Conservation (phyloP, 1,140 invertebrate species). For the Pseudomyrmex pallidus region DNA sequence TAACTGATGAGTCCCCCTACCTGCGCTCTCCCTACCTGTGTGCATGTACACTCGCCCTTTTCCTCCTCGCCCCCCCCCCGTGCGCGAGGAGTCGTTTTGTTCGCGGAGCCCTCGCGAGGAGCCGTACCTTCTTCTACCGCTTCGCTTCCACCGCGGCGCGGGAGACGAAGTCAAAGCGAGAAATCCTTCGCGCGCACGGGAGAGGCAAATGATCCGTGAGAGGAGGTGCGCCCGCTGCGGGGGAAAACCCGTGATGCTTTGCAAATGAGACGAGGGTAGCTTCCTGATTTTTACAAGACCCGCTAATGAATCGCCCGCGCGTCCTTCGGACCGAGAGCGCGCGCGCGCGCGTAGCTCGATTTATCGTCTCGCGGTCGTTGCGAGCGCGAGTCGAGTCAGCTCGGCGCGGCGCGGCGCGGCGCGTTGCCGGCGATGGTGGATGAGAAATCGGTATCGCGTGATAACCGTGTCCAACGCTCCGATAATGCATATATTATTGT, state of each 20-base stretch:
- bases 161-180: slow-evolving; percentile 57
- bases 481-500: slow-evolving; percentile 60
- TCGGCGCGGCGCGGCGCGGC: neutral
- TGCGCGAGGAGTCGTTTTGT: slow-evolving; percentile 13
- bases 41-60: neutral
- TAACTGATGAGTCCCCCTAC: slow-evolving; percentile 77
- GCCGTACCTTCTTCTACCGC: slow-evolving; percentile 26
- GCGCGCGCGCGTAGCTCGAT: slow-evolving; percentile 25
- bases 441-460: slow-evolving; percentile 59
- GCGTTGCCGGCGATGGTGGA: slow-evolving; percentile 31
- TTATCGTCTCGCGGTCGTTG: slow-evolving; percentile 27
- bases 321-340: slow-evolving; percentile 51
- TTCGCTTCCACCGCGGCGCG: slow-evolving; percentile 1
- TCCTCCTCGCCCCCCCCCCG: neutral
- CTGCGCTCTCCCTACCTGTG: slow-evolving; percentile 44
- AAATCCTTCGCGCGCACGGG: slow-evolving; percentile 55
- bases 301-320: slow-evolving; percentile 69
- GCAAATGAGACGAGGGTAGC: slow-evolving; percentile 72
- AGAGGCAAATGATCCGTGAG: slow-evolving; percentile 68
- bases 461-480: slow-evolving; percentile 51
- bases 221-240: slow-evolving; percentile 22
- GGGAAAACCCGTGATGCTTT: slow-evolving; percentile 59
- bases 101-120: neutral
- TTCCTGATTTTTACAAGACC: slow-evolving; percentile 68
- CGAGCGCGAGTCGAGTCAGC: slow-evolving; percentile 21